phyloP scores from a whole-genome alignment of 2,797 vertebrate species.

The Hydrolagus colliei region DNA sequence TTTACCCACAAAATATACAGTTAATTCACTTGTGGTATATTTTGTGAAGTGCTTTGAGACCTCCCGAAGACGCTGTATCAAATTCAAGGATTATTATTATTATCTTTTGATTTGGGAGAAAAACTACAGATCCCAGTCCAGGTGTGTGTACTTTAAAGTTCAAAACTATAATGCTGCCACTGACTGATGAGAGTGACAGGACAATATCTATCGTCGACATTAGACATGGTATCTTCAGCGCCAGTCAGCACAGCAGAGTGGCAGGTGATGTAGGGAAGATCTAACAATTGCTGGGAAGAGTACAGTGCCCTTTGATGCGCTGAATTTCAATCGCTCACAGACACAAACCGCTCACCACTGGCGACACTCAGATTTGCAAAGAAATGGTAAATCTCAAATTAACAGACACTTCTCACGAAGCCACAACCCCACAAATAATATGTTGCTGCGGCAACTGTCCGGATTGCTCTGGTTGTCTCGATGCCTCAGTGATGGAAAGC shows the following conservation, averaged over 20 bases:
- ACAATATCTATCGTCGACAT: neutral
- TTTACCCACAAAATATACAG: no score
- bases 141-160: no score
- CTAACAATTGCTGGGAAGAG: neutral
- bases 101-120: neutral
- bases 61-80: no score
- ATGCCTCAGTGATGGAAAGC: neutral
- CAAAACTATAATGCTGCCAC: neutral
- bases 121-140: neutral
- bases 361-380: neutral
- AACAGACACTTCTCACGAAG: neutral
- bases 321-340: neutral
- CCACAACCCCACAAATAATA: slow-evolving; percentile 36
- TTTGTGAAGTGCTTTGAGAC: no score
- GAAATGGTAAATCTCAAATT: neutral
- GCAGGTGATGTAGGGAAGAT: neutral
- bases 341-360: neutral
- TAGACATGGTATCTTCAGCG: neutral
- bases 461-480: slow-evolving; percentile 41
- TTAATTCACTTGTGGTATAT: no score
- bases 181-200: neutral
- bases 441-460: slow-evolving; percentile 61
- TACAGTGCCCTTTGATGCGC: neutral
- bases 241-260: neutral
- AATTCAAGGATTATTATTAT: no score